These are phyloP conservation scores for Bergia puertoricense DNA, from an alignment of 92 coral and sea anemone genomes.

Conservation along the genomic window DNA sequence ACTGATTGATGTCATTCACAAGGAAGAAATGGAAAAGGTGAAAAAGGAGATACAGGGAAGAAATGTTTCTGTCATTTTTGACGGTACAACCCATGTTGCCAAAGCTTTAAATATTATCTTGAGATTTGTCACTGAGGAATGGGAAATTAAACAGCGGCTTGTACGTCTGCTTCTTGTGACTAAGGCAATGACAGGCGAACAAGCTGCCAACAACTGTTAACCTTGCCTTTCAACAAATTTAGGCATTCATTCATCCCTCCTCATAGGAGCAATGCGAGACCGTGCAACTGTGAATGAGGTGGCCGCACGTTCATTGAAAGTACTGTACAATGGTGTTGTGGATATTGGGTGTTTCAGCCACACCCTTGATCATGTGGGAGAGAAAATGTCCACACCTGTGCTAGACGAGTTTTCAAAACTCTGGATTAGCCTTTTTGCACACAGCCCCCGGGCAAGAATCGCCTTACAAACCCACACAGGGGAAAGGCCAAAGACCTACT, in stretches of 20 bases:
- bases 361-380: constrained; percentile 59
- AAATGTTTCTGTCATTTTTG: constrained; percentile 54
- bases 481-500: constrained; percentile 49
- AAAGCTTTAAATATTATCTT: constrained; percentile 49
- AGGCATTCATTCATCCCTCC: too few species aligned
- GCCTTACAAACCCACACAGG: constrained; percentile 43
- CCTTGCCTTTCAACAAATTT: too few species aligned
- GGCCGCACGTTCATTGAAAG: too few species aligned
- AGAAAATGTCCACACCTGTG: constrained; percentile 52
- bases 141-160: constrained; percentile 46
- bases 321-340: too few species aligned
- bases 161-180: constrained; percentile 48
- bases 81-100: constrained; percentile 16
- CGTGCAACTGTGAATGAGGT: too few species aligned
- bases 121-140: constrained; percentile 54
- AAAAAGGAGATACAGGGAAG: constrained; percentile 53
- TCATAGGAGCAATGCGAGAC: too few species aligned
- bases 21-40: constrained; percentile 54
- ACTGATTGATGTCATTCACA: constrained; percentile 54
- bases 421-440: constrained; percentile 38
- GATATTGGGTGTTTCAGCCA: constrained; percentile 52
- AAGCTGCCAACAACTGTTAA: too few species aligned
- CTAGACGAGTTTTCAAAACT: constrained; percentile 34
- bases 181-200: constrained; percentile 29
- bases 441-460: constrained; percentile 25